Evolutionary conservation across 2,113 vertebrate species (phyloP).

Genomic region (Engystomops pustulosus): DNA sequence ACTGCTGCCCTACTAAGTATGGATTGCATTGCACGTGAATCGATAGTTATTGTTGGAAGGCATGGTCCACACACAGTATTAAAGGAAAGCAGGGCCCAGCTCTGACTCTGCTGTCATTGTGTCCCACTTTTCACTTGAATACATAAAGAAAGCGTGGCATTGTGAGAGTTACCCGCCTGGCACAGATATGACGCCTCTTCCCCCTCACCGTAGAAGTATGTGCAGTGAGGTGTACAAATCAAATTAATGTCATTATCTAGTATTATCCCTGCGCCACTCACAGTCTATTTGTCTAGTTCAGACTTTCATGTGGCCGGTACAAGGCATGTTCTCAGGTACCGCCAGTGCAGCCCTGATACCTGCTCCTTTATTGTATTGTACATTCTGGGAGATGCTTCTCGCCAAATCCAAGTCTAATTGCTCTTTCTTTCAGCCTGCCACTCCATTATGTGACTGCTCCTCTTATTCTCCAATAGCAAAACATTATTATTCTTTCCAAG

Average conservation of each 20-base stretch:
- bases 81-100: slow-evolving; percentile 1
- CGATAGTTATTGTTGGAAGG: slow-evolving; percentile 29
- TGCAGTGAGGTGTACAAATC: slow-evolving; percentile 58
- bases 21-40: slow-evolving; percentile 69
- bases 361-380: slow-evolving; percentile 41
- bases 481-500: slow-evolving; percentile 45
- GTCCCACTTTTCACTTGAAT: slow-evolving; percentile 48
- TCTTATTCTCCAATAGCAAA: slow-evolving; percentile 35
- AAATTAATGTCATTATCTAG: slow-evolving; percentile 61
- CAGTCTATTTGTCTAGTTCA: slow-evolving; percentile 33
- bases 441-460: slow-evolving; percentile 32
- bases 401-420: slow-evolving; percentile 53
- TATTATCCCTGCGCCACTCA: slow-evolving; percentile 47
- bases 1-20: slow-evolving; percentile 72
- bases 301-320: slow-evolving; percentile 50
- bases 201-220: slow-evolving; percentile 19
- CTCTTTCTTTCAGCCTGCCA: slow-evolving; percentile 36
- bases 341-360: slow-evolving; percentile 6
- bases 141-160: slow-evolving; percentile 26
- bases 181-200: slow-evolving; percentile 45
- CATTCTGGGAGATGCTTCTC: slow-evolving; percentile 28
- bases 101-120: not conserved
- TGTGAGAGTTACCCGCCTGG: slow-evolving; percentile 46
- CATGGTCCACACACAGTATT: not conserved
- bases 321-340: slow-evolving; percentile 34